phyloP scores from a whole-genome alignment of 2,888 invertebrate genomes.

The Cheilosia variabilis region DNA sequence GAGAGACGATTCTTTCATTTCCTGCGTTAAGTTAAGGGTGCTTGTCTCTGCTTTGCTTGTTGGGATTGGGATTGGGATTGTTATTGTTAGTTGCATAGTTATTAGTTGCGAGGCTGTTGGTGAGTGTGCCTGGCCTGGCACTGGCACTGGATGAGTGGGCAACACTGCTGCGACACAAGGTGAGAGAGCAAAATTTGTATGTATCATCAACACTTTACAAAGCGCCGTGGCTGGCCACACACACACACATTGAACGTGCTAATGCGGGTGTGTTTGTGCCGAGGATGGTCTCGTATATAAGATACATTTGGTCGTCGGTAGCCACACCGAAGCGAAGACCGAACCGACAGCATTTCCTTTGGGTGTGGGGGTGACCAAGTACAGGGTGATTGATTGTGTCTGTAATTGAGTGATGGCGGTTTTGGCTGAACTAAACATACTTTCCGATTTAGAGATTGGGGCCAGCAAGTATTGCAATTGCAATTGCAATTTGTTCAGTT shows the following conservation, averaged over 20 bases:
- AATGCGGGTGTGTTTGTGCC: background rate
- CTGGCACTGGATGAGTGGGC: slow-evolving; percentile 19
- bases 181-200: slow-evolving; percentile 30
- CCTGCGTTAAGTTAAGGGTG: slow-evolving; percentile 77
- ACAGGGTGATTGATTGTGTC: slow-evolving; percentile 34
- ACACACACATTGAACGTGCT: background rate
- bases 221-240: background rate
- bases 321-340: background rate
- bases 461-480: slow-evolving; percentile 6
- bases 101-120: slow-evolving; percentile 27
- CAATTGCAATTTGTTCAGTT: background rate
- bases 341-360: background rate
- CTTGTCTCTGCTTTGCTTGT: background rate
- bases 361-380: slow-evolving; percentile 29
- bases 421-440: slow-evolving; percentile 28
- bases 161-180: slow-evolving; percentile 6
- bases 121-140: background rate
- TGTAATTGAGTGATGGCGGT: slow-evolving; percentile 28
- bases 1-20: slow-evolving; percentile 28
- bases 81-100: slow-evolving; percentile 39
- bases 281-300: background rate
- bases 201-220: slow-evolving; percentile 20
- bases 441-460: slow-evolving; percentile 19
- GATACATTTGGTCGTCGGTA: slow-evolving; percentile 11
- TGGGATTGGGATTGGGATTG: slow-evolving; percentile 15